A percentile compares a stretch with the other conserved stretches of the same genome.
These are phyloP conservation scores for Cartodere bifasciata DNA, from an alignment of 2,888 invertebrate genomes.

Conservation along the genomic window DNA sequence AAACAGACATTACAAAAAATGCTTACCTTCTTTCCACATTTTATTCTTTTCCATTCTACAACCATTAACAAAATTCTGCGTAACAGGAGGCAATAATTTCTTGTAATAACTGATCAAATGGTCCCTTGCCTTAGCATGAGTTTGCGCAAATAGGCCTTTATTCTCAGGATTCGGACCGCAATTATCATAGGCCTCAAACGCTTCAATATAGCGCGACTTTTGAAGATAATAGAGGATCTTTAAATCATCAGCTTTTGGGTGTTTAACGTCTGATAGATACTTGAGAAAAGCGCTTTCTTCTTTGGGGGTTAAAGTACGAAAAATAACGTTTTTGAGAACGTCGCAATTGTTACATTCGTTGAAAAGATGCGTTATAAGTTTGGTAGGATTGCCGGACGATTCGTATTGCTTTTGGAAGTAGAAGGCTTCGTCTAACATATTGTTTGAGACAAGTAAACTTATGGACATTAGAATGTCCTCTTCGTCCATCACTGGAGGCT, in stretches of 20 bases:
- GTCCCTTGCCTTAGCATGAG: conserved; percentile 18
- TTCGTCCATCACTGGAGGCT: conserved; percentile 25
- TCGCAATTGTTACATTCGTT: conserved; percentile 45
- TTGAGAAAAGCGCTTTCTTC: conserved; percentile 58
- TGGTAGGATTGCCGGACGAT: conserved; percentile 34
- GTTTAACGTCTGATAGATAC: conserved; percentile 44
- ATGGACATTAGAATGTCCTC: conserved; percentile 43
- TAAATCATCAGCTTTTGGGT: conserved; percentile 48
- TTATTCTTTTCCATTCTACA: conserved; percentile 22
- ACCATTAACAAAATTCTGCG: conserved; percentile 23
- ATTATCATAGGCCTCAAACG: conserved; percentile 40
- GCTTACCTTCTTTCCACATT: conserved; percentile 24
- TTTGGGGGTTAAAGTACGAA: conserved; percentile 44
- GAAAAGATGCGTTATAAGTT: conserved; percentile 47
- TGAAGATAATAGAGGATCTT: conserved; percentile 59
- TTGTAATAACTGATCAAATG: conserved; percentile 24
- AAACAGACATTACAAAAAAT: no score
- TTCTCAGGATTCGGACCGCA: conserved; percentile 16
- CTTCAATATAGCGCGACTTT: conserved; percentile 44
- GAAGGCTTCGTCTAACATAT: conserved; percentile 51
- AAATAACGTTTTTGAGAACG: conserved; percentile 45
- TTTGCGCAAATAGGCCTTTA: conserved; percentile 26
- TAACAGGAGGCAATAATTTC: conserved; percentile 25
- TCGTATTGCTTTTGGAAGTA: conserved; percentile 47
- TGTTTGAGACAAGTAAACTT: conserved; percentile 49